These are phyloP conservation scores for Clarias pachynema DNA, from an alignment of 2,797 vertebrate genomes.

Conservation along the genomic window DNA sequence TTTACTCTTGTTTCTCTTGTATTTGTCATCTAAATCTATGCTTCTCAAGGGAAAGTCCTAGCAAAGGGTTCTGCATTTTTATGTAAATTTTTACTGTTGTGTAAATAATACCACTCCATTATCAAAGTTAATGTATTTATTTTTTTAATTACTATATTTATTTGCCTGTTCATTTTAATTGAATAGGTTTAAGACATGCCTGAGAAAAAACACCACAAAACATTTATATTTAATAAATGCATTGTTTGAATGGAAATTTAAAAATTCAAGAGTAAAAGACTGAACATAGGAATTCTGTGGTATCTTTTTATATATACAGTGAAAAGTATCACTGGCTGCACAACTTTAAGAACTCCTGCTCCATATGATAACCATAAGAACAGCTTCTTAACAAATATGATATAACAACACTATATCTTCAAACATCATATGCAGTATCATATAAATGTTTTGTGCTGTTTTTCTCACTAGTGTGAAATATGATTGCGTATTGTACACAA, in stretches of 20 bases:
- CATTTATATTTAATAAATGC: neutral
- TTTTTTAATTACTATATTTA: neutral
- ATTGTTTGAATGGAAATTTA: neutral
- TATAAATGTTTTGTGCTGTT: neutral
- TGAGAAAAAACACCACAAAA: neutral
- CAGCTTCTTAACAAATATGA: neutral
- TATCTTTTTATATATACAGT: neutral
- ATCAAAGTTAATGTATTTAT: neutral
- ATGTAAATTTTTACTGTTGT: neutral
- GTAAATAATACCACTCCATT: neutral
- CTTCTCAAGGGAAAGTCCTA: neutral
- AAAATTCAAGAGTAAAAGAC: neutral
- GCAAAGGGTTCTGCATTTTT: neutral
- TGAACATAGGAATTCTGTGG: neutral
- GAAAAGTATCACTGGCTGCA: neutral
- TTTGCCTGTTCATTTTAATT: neutral
- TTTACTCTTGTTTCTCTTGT: no score
- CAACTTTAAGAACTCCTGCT: neutral
- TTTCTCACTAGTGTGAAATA: neutral
- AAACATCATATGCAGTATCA: neutral
- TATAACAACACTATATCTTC: neutral
- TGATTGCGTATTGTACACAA: neutral
- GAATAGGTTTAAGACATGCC: constrained; percentile 5
- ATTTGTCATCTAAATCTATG: neutral
- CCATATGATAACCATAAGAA: neutral